phyloP scores from a whole-genome alignment of 1,140 invertebrate species.

The Magallana ariakensis region DNA sequence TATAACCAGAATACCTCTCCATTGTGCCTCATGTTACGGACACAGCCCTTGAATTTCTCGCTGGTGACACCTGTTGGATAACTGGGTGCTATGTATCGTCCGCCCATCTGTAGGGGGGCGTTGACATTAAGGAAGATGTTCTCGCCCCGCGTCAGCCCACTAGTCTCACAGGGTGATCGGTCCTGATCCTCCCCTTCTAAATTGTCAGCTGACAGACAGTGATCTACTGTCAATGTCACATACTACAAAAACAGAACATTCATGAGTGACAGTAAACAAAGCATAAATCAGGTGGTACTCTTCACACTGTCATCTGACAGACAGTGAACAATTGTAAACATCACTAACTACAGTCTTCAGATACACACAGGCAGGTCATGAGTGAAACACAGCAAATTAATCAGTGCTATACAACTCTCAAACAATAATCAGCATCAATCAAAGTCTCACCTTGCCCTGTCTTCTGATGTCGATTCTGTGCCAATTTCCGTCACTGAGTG shows the following conservation, averaged over 20 bases:
- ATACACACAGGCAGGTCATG: neutral
- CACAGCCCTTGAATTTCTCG: conserved; percentile 96
- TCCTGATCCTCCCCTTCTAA: conserved; percentile 11
- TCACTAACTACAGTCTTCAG: conserved; percentile 36
- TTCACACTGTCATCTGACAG: conserved; percentile 3
- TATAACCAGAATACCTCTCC: conserved; percentile 86
- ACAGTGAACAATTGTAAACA: conserved; percentile 46
- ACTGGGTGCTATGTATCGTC: conserved; percentile 88
- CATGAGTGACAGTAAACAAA: neutral
- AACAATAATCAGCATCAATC: no score
- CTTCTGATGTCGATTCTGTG: conserved; percentile 54
- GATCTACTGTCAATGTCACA: conserved; percentile 49
- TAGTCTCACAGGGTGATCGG: conserved; percentile 88
- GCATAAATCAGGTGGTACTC: no score
- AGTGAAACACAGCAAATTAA: no score
- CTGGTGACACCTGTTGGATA: conserved; percentile 84
- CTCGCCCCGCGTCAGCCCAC: conserved; percentile 93
- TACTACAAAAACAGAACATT: conserved; percentile 40
- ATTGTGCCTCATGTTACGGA: conserved; percentile 96
- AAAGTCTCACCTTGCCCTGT: conserved; percentile 47
- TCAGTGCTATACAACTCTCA: neutral
- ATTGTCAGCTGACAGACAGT: conserved; percentile 47
- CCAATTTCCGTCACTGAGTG: conserved; percentile 55
- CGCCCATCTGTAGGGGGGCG: conserved; percentile 94
- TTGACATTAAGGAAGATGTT: conserved; percentile 98